phyloP scores from a whole-genome alignment of 1,140 invertebrate species.

The Drosophila prosaltans region DNA sequence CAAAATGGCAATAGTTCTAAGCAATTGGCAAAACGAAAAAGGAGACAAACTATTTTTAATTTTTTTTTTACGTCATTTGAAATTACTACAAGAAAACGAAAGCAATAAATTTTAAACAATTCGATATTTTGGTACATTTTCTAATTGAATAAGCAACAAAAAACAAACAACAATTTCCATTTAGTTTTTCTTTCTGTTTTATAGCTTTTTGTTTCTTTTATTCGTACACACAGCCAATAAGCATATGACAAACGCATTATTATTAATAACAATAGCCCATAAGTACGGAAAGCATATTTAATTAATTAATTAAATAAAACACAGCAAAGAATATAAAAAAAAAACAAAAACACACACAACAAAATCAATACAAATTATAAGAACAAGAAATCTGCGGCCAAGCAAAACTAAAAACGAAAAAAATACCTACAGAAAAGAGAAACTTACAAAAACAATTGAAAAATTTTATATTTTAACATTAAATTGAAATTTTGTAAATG shows the following conservation, averaged over 20 bases:
- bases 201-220: not conserved
- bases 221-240: constrained; percentile 66
- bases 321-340: constrained; percentile 21
- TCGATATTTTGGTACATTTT: constrained; percentile 30
- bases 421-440: not conserved
- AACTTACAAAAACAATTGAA: not conserved
- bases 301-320: constrained; percentile 45
- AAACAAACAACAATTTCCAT: constrained; percentile 43
- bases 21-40: constrained; percentile 61
- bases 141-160: constrained; percentile 32
- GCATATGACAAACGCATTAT: constrained; percentile 69
- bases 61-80: no score
- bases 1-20: constrained; percentile 66
- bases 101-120: not conserved
- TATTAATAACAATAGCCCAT: constrained; percentile 80
- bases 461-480: not conserved
- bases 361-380: constrained; percentile 12
- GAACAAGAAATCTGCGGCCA: constrained; percentile 26
- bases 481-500: not conserved
- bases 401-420: not conserved
- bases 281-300: constrained; percentile 68
- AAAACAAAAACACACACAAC: constrained; percentile 1
- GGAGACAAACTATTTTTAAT: no score
- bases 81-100: not conserved
- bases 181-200: constrained; percentile 34